Evolutionary conservation across 2,113 vertebrate species (phyloP).

Genomic region (Syngnathoides biaculeatus): DNA sequence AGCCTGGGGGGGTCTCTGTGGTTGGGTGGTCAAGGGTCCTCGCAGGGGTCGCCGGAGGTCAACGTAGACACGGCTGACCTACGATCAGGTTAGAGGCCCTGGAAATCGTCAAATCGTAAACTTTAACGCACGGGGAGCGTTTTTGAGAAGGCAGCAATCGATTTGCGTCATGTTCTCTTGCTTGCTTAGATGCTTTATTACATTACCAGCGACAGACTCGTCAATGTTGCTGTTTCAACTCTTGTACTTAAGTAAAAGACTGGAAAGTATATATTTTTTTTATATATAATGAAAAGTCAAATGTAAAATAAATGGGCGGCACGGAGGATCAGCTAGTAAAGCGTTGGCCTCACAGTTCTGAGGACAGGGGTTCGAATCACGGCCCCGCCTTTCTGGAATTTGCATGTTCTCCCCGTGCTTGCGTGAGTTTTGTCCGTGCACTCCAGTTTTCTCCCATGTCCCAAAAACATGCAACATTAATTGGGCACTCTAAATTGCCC

Average conservation of each 20-base stretch:
- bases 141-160: not conserved
- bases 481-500: no score
- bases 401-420: no score
- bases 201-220: not conserved
- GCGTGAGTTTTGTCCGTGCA: no score
- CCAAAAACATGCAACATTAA: no score
- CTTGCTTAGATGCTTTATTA: not conserved
- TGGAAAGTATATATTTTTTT: no score
- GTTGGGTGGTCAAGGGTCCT: conserved; percentile 41
- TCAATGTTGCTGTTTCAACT: not conserved
- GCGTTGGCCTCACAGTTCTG: no score
- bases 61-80: conserved; percentile 41
- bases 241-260: not conserved
- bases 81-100: conserved; percentile 17
- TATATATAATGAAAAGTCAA: no score
- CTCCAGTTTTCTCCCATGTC: no score
- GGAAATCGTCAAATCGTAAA: conserved; percentile 12
- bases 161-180: not conserved
- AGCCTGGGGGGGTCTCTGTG: conserved; percentile 16
- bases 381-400: no score
- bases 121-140: not conserved
- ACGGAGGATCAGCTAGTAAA: no score
- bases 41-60: conserved; percentile 41
- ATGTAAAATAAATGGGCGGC: no score
- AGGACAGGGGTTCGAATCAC: no score